Percentiles rank a stretch among this genome's conserved stretches.
These are phyloP conservation scores for Pholis gunnellus DNA, from an alignment of 2,113 vertebrate genomes.

Conservation along the genomic window DNA sequence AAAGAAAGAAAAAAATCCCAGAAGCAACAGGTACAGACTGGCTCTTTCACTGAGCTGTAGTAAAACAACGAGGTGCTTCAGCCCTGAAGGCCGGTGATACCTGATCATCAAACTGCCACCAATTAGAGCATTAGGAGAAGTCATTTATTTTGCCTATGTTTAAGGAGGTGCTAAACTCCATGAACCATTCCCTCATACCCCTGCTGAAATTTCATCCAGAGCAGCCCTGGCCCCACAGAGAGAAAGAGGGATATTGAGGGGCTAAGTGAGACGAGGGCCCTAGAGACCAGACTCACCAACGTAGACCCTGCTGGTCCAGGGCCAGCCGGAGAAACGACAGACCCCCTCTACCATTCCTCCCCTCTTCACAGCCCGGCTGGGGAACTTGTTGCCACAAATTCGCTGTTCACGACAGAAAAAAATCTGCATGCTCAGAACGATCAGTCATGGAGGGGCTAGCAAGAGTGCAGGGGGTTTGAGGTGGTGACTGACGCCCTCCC, in stretches of 20 bases:
- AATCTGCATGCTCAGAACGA: constrained; percentile 44
- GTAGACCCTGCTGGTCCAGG: constrained; percentile 63
- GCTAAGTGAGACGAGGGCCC: constrained; percentile 66
- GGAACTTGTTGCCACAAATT: constrained; percentile 39
- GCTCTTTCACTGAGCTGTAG: constrained; percentile 71
- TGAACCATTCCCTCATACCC: constrained; percentile 81
- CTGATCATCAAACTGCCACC: constrained; percentile 81
- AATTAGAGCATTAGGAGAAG: constrained; percentile 83
- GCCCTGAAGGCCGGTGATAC: constrained; percentile 78
- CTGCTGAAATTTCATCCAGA: constrained; percentile 83
- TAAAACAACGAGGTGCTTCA: constrained; percentile 79
- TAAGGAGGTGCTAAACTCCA: constrained; percentile 83
- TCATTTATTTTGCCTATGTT: constrained; percentile 83
- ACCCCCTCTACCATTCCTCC: constrained; percentile 41
- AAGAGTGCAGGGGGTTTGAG: constrained; percentile 15
- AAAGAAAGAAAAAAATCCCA: constrained; percentile 35
- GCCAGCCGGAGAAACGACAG: constrained; percentile 63
- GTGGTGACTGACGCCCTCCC: constrained; percentile 43
- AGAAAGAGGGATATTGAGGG: constrained; percentile 72
- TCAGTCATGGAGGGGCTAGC: constrained; percentile 40
- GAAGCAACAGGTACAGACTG: constrained; percentile 71
- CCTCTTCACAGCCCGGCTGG: background rate
- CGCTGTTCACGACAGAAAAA: constrained; percentile 51
- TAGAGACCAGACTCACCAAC: constrained; percentile 65
- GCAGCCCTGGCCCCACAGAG: constrained; percentile 64